A percentile compares a stretch with the other conserved stretches of the same genome.
Conservation (phyloP, 2,113 vertebrate species). For the Pseudopipra pipra region DNA sequence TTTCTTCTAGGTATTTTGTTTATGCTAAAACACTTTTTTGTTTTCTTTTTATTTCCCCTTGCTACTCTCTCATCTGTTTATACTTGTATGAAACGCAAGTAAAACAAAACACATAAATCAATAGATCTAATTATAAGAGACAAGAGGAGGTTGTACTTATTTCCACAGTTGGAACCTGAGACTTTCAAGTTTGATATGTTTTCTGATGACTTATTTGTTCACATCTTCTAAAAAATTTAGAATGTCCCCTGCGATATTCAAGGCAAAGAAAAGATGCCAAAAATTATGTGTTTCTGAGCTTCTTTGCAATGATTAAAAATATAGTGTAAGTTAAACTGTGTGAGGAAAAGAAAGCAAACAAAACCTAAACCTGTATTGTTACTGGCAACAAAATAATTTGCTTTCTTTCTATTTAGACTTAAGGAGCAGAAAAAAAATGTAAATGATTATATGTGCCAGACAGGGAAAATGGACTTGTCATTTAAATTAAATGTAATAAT, state of each 20-base stretch:
- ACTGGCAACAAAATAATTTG: background rate
- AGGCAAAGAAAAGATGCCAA: background rate
- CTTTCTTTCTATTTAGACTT: background rate
- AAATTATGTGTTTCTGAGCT: background rate
- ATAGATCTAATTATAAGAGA: constrained; percentile 31
- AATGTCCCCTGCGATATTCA: background rate
- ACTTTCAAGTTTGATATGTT: constrained; percentile 37
- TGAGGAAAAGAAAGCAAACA: background rate
- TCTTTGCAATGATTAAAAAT: background rate
- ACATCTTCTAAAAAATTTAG: background rate
- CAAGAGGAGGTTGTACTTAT: background rate
- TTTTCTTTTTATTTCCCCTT: background rate
- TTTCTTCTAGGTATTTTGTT: background rate
- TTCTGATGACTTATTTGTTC: constrained; percentile 26
- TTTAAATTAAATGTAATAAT: background rate
- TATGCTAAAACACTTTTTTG: background rate
- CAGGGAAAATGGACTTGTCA: fast-evolving
- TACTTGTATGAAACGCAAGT: background rate
- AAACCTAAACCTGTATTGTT: background rate
- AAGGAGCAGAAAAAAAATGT: background rate
- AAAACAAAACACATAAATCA: constrained; percentile 17
- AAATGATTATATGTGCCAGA: background rate
- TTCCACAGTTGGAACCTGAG: background rate
- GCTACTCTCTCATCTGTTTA: background rate
- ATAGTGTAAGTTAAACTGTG: background rate